Evolutionary conservation across 1,140 invertebrate species (phyloP).

Genomic region (Armadillidium nasatum): DNA sequence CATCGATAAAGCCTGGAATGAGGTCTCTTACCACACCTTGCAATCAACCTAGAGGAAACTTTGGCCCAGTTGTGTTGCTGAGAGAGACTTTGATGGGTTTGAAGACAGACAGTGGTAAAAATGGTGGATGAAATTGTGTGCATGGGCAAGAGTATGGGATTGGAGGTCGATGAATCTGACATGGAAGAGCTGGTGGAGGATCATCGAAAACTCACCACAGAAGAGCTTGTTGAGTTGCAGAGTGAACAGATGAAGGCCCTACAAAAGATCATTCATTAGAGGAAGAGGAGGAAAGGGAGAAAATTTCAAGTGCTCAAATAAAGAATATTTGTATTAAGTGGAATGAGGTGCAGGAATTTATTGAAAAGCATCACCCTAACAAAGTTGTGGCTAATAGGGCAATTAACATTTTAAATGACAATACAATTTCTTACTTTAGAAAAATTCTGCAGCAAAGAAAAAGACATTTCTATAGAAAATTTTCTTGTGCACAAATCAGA

Average conservation of each 20-base stretch:
- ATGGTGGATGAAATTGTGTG: neutral
- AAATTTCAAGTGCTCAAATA: neutral
- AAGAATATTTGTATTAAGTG: neutral
- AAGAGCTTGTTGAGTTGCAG: slow-evolving; percentile 10
- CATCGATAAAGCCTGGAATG: slow-evolving; percentile 30
- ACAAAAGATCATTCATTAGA: neutral
- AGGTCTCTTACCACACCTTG: slow-evolving; percentile 28
- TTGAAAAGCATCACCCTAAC: slow-evolving; percentile 9
- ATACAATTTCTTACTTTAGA: slow-evolving; percentile 20
- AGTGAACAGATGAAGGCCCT: neutral
- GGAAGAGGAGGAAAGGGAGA: neutral
- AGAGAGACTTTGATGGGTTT: slow-evolving; percentile 12
- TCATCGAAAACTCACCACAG: slow-evolving; percentile 8
- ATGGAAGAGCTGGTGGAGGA: too few species aligned
- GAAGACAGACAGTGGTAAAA: neutral
- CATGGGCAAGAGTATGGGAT: neutral
- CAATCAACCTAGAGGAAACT: slow-evolving; percentile 31
- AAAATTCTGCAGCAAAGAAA: slow-evolving; percentile 29
- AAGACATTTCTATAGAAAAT: neutral
- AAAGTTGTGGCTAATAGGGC: slow-evolving; percentile 7
- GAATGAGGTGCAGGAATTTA: neutral
- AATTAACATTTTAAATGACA: slow-evolving; percentile 25
- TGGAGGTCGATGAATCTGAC: neutral
- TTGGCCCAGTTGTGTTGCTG: slow-evolving; percentile 21
- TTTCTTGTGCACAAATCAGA: neutral